phyloP scores from a whole-genome alignment of 30 jellyfish, hydroid and myxozoan genomes.

The Cassiopea xamachana region DNA sequence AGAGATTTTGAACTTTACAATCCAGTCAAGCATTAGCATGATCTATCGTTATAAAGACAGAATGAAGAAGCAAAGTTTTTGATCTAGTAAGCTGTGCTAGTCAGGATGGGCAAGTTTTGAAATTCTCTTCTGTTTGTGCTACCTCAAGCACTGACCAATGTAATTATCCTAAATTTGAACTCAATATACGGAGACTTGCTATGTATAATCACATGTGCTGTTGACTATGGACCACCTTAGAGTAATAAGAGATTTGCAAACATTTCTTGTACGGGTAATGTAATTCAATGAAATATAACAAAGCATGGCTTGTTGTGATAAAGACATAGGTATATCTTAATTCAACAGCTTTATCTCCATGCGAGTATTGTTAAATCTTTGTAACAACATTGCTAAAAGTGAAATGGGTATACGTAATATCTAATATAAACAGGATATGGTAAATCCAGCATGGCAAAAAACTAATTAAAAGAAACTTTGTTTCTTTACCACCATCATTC shows the following conservation, averaged over 20 bases:
- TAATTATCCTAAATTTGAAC: neutral
- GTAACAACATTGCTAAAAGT: neutral
- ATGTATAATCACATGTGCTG: neutral
- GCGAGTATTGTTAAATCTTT: neutral
- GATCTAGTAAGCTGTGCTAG: no score
- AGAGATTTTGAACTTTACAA: no score
- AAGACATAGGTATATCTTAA: neutral
- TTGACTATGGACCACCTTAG: slow-evolving; percentile 12
- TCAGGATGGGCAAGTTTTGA: no score
- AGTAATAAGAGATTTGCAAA: neutral
- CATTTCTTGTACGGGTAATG: neutral
- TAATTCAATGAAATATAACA: slow-evolving; percentile 4
- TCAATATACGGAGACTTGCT: neutral
- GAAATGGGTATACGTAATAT: neutral
- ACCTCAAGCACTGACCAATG: neutral
- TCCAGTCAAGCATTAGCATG: no score
- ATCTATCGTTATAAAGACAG: no score
- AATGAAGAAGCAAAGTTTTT: no score
- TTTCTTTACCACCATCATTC: neutral
- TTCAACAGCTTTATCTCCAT: neutral
- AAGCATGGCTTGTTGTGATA: neutral
- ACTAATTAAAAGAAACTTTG: neutral
- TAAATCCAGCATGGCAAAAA: slow-evolving; percentile 19
- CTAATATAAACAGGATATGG: slow-evolving; percentile 22
- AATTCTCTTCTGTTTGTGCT: neutral